Conservation (phyloP, 2,797 vertebrate genomes). For the Knipowitschia caucasica region DNA sequence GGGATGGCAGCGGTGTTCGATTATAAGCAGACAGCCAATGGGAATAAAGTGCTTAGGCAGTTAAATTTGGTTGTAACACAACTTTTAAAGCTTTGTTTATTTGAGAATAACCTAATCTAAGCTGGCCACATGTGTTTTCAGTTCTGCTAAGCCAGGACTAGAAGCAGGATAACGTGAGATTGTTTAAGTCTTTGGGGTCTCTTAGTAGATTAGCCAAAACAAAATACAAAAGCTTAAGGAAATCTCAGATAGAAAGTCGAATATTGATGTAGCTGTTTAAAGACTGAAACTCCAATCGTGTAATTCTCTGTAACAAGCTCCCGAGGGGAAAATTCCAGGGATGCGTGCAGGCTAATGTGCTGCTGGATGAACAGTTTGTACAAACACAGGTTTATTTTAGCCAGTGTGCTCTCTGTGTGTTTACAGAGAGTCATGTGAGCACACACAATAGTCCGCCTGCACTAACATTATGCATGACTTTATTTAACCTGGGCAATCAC, state of each 20-base stretch:
- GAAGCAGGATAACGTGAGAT: not conserved
- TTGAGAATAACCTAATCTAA: not conserved
- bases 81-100: not conserved
- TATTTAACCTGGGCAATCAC: not conserved
- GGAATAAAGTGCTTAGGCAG: not conserved
- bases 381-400: slow-evolving; percentile 4
- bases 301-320: not conserved
- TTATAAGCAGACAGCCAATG: not conserved
- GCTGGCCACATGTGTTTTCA: not conserved
- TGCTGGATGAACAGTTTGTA: slow-evolving; percentile 6
- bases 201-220: not conserved
- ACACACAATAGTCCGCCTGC: not conserved
- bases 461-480: not conserved
- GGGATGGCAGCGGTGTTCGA: slow-evolving; percentile 9
- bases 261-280: not conserved
- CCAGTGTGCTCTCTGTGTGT: slow-evolving; percentile 3
- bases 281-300: not conserved
- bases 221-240: not conserved
- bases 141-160: not conserved
- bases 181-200: not conserved
- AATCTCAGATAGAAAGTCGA: not conserved
- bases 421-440: slow-evolving; percentile 19
- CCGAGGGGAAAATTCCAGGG: slow-evolving; percentile 1
- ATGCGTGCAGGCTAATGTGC: not conserved
- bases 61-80: not conserved